Conservation (phyloP, 2,113 vertebrate species). For the Corapipo altera region DNA sequence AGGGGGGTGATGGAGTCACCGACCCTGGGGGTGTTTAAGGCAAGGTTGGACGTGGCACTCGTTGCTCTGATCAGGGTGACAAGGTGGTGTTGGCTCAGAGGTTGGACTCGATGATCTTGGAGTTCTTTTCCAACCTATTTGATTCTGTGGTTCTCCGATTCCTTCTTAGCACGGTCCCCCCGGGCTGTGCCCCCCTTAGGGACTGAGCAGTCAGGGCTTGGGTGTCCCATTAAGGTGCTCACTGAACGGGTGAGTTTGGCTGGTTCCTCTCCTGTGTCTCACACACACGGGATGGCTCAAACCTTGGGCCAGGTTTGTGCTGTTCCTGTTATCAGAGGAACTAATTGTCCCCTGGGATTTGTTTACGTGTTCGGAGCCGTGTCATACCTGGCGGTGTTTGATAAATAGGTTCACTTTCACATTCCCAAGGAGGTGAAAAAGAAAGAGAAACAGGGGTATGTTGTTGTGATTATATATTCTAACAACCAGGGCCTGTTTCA, state of each 20-base stretch:
- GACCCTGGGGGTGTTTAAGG: background rate
- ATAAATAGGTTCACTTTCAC: background rate
- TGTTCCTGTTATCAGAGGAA: background rate
- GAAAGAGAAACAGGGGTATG: background rate
- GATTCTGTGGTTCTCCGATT: background rate
- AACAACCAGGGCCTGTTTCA: background rate
- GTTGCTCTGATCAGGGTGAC: background rate
- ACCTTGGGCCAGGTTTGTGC: background rate
- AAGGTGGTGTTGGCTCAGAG: background rate
- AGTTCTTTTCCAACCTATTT: fast-evolving
- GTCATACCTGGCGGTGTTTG: background rate
- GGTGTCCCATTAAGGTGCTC: background rate
- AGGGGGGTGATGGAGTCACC: background rate
- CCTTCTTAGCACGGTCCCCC: background rate
- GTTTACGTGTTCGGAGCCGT: background rate
- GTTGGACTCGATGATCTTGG: background rate
- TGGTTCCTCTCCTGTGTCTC: background rate
- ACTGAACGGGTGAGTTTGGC: background rate
- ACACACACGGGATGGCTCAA: background rate
- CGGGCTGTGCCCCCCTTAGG: background rate
- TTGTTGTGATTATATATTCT: background rate
- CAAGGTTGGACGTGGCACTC: background rate
- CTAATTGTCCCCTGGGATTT: background rate
- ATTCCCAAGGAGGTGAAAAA: fast-evolving
- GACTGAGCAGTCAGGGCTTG: fast-evolving